These are phyloP conservation scores for Varanus salvator DNA, from an alignment of 2,113 vertebrate genomes.

Conservation along the genomic window DNA sequence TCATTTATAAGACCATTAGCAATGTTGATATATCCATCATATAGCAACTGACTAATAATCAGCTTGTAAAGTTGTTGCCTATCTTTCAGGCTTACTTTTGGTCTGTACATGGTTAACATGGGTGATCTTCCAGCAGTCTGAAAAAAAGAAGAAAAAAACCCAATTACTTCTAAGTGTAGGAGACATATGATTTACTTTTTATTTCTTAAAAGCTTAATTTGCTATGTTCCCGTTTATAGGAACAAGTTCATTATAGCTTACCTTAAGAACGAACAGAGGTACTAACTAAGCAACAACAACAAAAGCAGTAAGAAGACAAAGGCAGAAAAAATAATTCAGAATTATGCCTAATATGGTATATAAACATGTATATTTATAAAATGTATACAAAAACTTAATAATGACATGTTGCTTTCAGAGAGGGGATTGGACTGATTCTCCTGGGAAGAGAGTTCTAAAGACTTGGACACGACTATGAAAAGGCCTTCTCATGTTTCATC, in stretches of 20 bases:
- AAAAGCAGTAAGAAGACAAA: background rate
- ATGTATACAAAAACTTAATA: background rate
- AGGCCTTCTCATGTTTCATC: background rate
- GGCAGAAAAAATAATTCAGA: background rate
- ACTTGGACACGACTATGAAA: background rate
- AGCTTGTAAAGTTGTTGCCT: constrained; percentile 96
- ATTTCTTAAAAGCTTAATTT: background rate
- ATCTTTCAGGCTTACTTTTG: constrained; percentile 95
- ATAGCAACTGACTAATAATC: constrained; percentile 96
- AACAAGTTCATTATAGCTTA: background rate
- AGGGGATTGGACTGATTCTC: background rate
- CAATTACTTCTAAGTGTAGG: background rate
- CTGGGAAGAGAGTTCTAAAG: background rate
- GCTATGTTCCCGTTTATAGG: background rate
- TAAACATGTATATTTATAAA: background rate
- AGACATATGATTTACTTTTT: background rate
- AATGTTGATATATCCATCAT: constrained; percentile 96
- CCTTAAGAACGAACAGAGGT: background rate
- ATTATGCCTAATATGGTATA: background rate
- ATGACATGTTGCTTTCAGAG: background rate
- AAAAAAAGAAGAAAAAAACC: constrained; percentile 50
- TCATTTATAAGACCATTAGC: constrained; percentile 95
- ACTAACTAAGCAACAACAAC: background rate
- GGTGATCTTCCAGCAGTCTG: constrained; percentile 69
- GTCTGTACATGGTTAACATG: constrained; percentile 88